phyloP scores from a whole-genome alignment of 2,113 vertebrate genomes.

The Ursus arctos region DNA sequence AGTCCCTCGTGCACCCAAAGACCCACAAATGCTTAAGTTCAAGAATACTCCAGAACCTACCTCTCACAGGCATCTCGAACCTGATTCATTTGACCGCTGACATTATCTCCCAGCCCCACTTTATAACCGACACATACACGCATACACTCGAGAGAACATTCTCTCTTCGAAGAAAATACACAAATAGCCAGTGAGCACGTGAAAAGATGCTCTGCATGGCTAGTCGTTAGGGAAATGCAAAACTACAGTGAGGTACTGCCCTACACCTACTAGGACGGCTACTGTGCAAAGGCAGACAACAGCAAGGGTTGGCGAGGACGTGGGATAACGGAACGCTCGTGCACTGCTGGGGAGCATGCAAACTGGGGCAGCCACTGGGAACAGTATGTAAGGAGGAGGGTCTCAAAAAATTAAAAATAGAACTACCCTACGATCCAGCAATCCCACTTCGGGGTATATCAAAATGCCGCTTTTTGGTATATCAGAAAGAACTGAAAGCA shows the following conservation, averaged over 20 bases:
- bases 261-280: not conserved
- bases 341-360: not conserved
- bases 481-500: not conserved
- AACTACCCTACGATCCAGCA: not conserved
- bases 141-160: not conserved
- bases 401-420: not conserved
- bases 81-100: not conserved
- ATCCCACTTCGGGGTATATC: not conserved
- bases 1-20: not conserved
- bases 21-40: not conserved
- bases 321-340: fast-evolving
- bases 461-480: too few relatives aligned
- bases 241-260: not conserved
- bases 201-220: not conserved
- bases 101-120: not conserved
- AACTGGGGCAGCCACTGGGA: not conserved
- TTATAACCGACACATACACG: not conserved
- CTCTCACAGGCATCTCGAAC: not conserved
- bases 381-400: not conserved
- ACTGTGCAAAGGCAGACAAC: not conserved
- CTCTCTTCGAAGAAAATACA: not conserved
- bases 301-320: not conserved
- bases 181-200: too few relatives aligned
- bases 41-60: not conserved
- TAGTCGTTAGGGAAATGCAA: not conserved